Conservation (phyloP, 2,797 vertebrate species). For the Acrossocheilus wenchowensis region DNA sequence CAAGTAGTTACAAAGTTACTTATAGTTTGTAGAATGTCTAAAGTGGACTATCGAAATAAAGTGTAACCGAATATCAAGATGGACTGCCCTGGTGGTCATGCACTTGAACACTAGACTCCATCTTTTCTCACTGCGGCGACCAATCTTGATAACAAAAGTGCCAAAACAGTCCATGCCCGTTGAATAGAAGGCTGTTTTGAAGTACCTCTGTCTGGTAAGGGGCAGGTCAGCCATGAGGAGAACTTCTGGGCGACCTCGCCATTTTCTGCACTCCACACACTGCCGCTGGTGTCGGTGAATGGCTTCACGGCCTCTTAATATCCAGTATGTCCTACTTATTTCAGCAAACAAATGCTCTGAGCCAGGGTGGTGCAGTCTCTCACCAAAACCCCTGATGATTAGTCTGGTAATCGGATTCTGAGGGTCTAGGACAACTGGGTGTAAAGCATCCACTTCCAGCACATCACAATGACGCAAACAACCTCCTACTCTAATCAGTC, state of each 20-base stretch:
- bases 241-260: neutral
- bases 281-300: neutral
- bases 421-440: too few species aligned
- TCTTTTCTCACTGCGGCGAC: neutral
- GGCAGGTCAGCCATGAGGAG: slow-evolving; percentile 1
- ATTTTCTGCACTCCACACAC: neutral
- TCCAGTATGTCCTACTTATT: too few species aligned
- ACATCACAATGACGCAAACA: neutral
- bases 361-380: too few species aligned
- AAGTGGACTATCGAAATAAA: too few species aligned
- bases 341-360: too few species aligned
- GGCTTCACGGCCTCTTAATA: too few species aligned
- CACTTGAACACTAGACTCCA: neutral
- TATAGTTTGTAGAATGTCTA: too few species aligned
- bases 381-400: too few species aligned
- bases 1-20: too few species aligned
- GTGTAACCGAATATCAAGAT: neutral
- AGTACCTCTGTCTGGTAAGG: neutral
- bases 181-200: neutral
- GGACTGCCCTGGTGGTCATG: neutral
- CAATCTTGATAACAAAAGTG: neutral
- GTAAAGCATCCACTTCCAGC: neutral
- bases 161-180: neutral
- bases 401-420: too few species aligned
- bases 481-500: neutral